phyloP scores from a whole-genome alignment of 2,888 invertebrate species.

The Pteria penguin region DNA sequence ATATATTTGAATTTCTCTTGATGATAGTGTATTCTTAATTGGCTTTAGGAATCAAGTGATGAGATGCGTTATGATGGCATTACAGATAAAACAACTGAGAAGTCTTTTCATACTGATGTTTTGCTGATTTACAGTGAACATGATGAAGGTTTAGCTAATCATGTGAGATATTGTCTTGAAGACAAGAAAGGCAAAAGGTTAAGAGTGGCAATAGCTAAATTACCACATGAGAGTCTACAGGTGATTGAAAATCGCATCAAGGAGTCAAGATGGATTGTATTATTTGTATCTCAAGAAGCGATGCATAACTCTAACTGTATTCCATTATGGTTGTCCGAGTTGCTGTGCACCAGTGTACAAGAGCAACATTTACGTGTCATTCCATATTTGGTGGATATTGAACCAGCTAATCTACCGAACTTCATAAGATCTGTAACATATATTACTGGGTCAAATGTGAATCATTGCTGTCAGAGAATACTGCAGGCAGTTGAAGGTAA shows the following conservation, averaged over 20 bases:
- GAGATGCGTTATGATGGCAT: too few relatives aligned
- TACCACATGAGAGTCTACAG: not conserved
- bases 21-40: too few relatives aligned
- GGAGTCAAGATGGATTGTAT: conserved; percentile 25
- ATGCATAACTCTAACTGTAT: conserved; percentile 7
- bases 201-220: not conserved
- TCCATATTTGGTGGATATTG: conserved; percentile 12
- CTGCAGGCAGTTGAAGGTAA: conserved; percentile 26
- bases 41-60: too few relatives aligned
- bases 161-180: not conserved
- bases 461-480: conserved; percentile 10
- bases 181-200: not conserved
- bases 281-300: conserved; percentile 22
- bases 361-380: conserved; percentile 16
- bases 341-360: conserved; percentile 13
- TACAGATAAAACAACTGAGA: not conserved
- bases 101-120: conserved; percentile 12
- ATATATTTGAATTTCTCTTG: too few relatives aligned
- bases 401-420: conserved; percentile 10
- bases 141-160: not conserved
- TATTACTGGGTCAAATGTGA: conserved; percentile 15
- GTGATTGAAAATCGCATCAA: conserved; percentile 6
- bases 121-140: conserved; percentile 15
- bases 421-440: conserved; percentile 35
- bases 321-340: conserved; percentile 26